Base-by-base conservation (phyloP, 2,888 invertebrate genomes). In the Diloba caeruleocephala region DNA sequence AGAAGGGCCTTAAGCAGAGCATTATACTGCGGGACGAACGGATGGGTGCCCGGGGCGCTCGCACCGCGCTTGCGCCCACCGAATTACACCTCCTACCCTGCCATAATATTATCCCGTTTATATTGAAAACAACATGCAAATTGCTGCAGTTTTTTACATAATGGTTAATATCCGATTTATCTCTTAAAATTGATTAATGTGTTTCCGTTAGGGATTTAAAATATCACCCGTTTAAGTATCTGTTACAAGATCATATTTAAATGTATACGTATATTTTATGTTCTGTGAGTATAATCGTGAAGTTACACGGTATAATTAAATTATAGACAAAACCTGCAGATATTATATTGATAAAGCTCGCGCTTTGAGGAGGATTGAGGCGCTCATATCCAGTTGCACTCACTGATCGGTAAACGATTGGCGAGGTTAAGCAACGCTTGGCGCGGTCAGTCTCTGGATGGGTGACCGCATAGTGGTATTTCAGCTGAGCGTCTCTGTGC, bases 51-150 rank as follows among this genome's bases (percentile, higher is more conserved):
- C 36, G 44, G 37, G 71, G 74, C 65, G 50, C 31, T 53, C 44
- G 21, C 42, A 39, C 21, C 62, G 72, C 77, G 78, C 79, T 78
- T 76, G 78, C 79, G 76, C 55, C 38, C 63, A 74, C 74, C 66
- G 74, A 69, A 66, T 71, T 69, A 76, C 69, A 58, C 72, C 54
- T 62, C 57, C 38, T 60, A 54, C 54, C 52, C 59, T 25, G 38
- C 54, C 60, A 51, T 39, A 66, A 70, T 60, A 70, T 49, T 57
- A 71, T 58, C 45, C 53, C 48, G 43, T 71, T 64, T 71, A 60
- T 59, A 56, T 69, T 58, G 52, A 58, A 71, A 68, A 61, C 56
- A 71, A 68, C 59, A 55, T n/a, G 48, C 50, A 52, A 67, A 57
- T 63, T 58, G 57, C 50, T 67, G 43, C 14, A 63, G 52, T 67